Evolutionary conservation across 2,797 vertebrate genomes (phyloP).

Genomic region (Liasis olivaceus): DNA sequence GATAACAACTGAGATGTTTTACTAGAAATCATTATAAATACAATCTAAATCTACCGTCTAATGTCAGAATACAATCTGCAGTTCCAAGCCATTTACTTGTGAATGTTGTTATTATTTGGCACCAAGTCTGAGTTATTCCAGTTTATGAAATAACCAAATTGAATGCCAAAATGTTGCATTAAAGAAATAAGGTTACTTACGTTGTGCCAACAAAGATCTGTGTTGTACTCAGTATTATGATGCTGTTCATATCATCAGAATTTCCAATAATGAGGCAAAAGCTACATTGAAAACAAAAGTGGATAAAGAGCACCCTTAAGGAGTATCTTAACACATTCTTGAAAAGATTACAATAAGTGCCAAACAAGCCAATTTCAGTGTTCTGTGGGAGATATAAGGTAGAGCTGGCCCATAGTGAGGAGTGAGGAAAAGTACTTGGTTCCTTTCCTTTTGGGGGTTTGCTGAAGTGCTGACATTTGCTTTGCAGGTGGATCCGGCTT

Average conservation of each 20-base stretch:
- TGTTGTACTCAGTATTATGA: neutral
- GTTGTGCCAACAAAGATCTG: neutral
- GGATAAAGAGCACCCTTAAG: neutral
- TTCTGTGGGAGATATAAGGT: neutral
- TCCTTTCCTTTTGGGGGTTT: neutral
- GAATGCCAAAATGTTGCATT: neutral
- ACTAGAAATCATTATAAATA: no score
- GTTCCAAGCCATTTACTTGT: no score
- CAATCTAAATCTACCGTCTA: no score
- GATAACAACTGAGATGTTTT: no score
- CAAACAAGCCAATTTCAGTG: neutral
- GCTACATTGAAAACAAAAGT: neutral
- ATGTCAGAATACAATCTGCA: no score
- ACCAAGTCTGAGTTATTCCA: neutral
- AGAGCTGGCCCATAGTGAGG: neutral
- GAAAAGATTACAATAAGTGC: neutral
- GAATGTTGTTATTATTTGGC: neutral
- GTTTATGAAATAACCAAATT: neutral
- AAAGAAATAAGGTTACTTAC: neutral
- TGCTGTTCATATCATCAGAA: neutral
- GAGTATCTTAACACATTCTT: neutral
- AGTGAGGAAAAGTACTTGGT: neutral
- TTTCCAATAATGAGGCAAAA: neutral
- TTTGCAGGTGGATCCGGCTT: slow-evolving; percentile 91
- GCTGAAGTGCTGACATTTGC: neutral